phyloP scores from a whole-genome alignment of 2,113 vertebrate genomes.

The Progne subis region DNA sequence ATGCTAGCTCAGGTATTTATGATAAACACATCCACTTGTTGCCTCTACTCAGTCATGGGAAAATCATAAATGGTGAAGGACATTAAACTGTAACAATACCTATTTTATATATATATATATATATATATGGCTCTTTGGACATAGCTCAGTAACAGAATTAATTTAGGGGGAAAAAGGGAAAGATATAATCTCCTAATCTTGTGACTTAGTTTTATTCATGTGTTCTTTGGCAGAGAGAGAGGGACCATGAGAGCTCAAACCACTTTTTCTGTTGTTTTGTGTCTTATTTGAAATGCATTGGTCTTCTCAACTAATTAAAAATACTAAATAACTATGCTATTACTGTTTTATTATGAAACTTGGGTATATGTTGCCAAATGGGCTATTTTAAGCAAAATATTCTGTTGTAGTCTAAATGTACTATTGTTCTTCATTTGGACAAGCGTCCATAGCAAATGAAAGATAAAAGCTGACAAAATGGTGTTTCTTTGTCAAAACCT shows the following conservation, averaged over 20 bases:
- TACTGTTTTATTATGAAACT: slow-evolving; percentile 33
- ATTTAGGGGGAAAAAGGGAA: neutral
- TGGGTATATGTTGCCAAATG: neutral
- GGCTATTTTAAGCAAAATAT: slow-evolving; percentile 56
- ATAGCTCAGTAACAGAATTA: neutral
- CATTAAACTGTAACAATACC: neutral
- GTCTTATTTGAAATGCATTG: neutral
- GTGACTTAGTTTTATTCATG: neutral
- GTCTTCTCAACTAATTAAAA: slow-evolving; percentile 20
- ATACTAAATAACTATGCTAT: neutral
- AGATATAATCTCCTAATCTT: neutral
- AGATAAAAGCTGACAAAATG: slow-evolving; percentile 40
- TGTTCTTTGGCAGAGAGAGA: neutral
- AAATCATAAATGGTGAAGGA: neutral
- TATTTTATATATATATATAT: neutral
- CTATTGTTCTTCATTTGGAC: slow-evolving; percentile 55
- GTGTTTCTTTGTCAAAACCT: slow-evolving; percentile 24
- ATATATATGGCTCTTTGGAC: neutral
- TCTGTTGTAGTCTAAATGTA: slow-evolving; percentile 25
- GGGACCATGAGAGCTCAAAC: neutral
- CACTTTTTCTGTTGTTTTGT: neutral
- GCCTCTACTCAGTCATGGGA: neutral
- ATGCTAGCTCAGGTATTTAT: neutral
- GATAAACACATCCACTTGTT: neutral
- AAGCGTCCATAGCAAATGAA: neutral